Base-by-base conservation (phyloP, 1,140 invertebrate genomes). In the Eciton burchellii region DNA sequence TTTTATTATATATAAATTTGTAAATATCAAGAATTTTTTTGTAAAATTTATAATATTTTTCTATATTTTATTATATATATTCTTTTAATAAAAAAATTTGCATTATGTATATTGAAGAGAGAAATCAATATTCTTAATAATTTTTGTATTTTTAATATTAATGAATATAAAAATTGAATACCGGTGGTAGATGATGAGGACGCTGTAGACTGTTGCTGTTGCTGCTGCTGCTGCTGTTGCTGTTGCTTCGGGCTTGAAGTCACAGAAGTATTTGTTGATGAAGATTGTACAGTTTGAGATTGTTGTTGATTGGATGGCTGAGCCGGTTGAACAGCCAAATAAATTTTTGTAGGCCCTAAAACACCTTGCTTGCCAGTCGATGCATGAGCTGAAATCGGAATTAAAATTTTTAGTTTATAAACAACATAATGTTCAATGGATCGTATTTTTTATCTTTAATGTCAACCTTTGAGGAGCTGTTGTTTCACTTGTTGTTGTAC, bases 401-500 rank as follows among this genome's bases (percentile, higher is more conserved):
- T 87, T 12, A 83, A 90, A 66, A 89, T 88, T 16, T 19, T 29
- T 47, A 47, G 62, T 47, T 71, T 89, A 84, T 16, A 88, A 85
- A 87, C 29, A 4, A 14, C 14, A 43, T n/a, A 41, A 63, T 3
- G n/a, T 24, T n/a, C 0, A 47, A 83, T 26, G 49, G 12, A 45
- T 56, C 45, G 0, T 0, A 35, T 49, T 43, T 24, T 56, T 70
- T 11, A 84, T 35, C 2, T 29, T 49, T 56, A 70, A 73, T 54
- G 47, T 76, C 47, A 92, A 97, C 97, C 97, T 96, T 97, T 98
- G 45, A 98, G 93, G 45, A 98, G 91, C 90, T 98, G 97, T 89
- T 97, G 97, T 93, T 98, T 98, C 0, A 98, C 97, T 94, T 98
- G 97, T 86, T 97, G 96, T 88, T 98, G 97, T 0, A 98, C 97